Base-by-base conservation (phyloP, 2,113 vertebrate species). In the Illadopsis cleaveri region DNA sequence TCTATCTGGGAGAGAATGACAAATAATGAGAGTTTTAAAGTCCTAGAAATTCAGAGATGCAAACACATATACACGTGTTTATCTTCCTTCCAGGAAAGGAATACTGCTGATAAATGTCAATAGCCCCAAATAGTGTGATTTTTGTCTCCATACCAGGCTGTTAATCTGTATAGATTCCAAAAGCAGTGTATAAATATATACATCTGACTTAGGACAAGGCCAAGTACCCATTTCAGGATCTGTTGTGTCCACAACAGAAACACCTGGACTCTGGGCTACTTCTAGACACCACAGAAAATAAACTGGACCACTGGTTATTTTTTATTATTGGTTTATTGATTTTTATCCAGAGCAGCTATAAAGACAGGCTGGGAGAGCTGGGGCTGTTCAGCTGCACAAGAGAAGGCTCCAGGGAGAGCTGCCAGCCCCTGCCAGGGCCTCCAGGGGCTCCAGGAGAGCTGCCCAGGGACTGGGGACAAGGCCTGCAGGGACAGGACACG, bases 331-430 rank as follows among this genome's bases (percentile, higher is more conserved):
- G n/a, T n/a, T n/a, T n/a, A n/a, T n/a, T n/a, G n/a, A n/a, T n/a
- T n/a, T n/a, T n/a, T n/a, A n/a, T n/a, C n/a, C n/a, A n/a, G n/a
- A n/a, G 38, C 33, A 80, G 48, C 47, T 69, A 19, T 45, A 35
- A 47, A 20, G n/a, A 22, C 11, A 76, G 47, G 0, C 21, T 82
- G 38, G 51, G 0, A 68, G 0, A 81, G 14, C 44, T 72, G 27
- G 6, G 50, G 25, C 0, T 35, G 66, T 0, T 80, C 25, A 5
- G 0, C 50, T 57, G 58, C 35, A 65, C 58, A 12, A 27, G 66
- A 71, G 38, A 73, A 89, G 65, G 77, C 12, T 82, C 44, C 68
- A 89, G 68, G 42, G 22, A 81, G 2, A 73, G 3, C 77, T 81
- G 1, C 3, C 25, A 81, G 86, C 51, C 44, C 58, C 68, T 81